phyloP scores from a whole-genome alignment of 2,113 vertebrate species.

The Tachysurus vachellii region DNA sequence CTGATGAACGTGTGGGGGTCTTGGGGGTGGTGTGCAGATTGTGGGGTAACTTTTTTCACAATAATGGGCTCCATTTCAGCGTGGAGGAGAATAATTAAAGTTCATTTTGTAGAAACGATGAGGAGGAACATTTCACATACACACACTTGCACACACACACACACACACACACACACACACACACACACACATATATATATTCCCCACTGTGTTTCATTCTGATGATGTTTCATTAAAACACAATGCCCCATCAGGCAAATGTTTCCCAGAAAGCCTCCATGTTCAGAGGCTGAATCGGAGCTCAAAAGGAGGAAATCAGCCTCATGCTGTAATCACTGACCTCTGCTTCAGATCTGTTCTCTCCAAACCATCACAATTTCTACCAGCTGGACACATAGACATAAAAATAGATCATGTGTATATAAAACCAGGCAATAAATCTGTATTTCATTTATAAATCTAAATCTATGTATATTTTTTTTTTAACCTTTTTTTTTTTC shows the following conservation, averaged over 20 bases:
- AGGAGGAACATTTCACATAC: slow-evolving; percentile 12
- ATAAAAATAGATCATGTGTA: too few species aligned
- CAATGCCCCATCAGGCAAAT: slow-evolving; percentile 16
- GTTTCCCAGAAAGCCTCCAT: slow-evolving; percentile 22
- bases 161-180: not conserved
- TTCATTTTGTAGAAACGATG: slow-evolving; percentile 5
- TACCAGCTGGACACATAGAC: too few species aligned
- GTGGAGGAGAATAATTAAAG: slow-evolving; percentile 23
- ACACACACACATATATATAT: not conserved
- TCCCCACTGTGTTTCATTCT: not conserved
- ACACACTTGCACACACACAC: slow-evolving; percentile 11
- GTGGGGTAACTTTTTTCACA: too few species aligned
- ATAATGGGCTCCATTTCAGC: slow-evolving; percentile 26
- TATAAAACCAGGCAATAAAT: too few species aligned
- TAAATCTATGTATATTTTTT: too few species aligned
- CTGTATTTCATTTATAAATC: too few species aligned
- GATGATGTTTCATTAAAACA: slow-evolving; percentile 29
- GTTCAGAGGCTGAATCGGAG: not conserved
- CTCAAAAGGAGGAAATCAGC: not conserved
- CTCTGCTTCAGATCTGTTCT: not conserved
- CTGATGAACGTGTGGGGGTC: not conserved
- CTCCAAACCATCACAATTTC: too few species aligned
- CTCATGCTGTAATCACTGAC: not conserved
- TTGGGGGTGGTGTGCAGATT: too few species aligned
- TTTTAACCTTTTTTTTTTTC: too few species aligned